A percentile compares a stretch with the other conserved stretches of the same genome.
phyloP scores from a whole-genome alignment of 2,113 vertebrate species.

The Callionymus lyra region DNA sequence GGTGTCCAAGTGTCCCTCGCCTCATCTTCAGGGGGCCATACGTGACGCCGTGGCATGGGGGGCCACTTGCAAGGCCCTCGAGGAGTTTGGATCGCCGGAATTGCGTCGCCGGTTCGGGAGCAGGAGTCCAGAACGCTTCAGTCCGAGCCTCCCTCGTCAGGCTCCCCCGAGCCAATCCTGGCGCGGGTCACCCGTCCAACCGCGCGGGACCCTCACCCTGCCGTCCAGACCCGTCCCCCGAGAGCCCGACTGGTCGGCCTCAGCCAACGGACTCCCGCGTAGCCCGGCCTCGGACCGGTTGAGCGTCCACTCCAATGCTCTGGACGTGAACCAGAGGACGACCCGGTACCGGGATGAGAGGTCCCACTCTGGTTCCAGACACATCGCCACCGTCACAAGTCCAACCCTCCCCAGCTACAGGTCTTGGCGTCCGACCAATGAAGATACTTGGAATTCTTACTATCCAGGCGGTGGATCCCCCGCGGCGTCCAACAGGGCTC shows the following conservation, averaged over 20 bases:
- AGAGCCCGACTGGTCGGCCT: conserved; percentile 23
- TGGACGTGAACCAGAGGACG: conserved; percentile 11
- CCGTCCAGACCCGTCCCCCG: conserved; percentile 32
- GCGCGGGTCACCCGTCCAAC: conserved; percentile 46
- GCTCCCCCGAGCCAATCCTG: conserved; percentile 44
- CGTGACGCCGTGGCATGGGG: conserved; percentile 42
- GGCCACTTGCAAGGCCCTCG: conserved; percentile 45
- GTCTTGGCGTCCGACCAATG: conserved; percentile 1
- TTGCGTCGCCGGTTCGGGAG: conserved; percentile 28
- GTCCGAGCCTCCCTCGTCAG: conserved; percentile 19
- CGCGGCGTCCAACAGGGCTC: too few relatives aligned
- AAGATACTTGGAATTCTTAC: too few relatives aligned
- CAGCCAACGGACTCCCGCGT: conserved; percentile 40
- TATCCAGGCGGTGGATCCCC: too few relatives aligned
- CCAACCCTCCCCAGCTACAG: neutral
- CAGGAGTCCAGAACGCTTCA: conserved; percentile 10
- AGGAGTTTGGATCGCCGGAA: conserved; percentile 62
- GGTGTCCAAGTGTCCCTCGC: conserved; percentile 17
- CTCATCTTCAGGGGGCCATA: conserved; percentile 26
- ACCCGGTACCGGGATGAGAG: conserved; percentile 24
- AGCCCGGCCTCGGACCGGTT: conserved; percentile 54
- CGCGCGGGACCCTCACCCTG: conserved; percentile 36
- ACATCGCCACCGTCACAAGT: conserved; percentile 41
- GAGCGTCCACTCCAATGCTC: conserved; percentile 20
- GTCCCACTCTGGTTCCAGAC: conserved; percentile 30